These are phyloP conservation scores for Hiodon tergisus DNA, from an alignment of 2,113 vertebrate species.

Conservation along the genomic window DNA sequence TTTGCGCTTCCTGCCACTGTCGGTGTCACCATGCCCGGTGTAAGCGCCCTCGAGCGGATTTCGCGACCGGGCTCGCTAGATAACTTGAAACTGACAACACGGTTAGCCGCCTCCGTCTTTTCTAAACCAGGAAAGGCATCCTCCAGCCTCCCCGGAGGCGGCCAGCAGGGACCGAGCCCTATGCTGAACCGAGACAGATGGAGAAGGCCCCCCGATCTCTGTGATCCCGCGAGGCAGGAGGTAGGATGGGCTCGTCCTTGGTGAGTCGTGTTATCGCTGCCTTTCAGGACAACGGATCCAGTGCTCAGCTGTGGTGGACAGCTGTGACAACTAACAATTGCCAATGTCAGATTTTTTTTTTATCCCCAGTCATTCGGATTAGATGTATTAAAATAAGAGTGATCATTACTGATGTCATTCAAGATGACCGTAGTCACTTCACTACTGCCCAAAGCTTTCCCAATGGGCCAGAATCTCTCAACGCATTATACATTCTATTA, in stretches of 20 bases:
- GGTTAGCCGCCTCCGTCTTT: neutral
- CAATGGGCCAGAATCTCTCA: neutral
- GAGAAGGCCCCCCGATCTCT: neutral
- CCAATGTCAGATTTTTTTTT: too few relatives aligned
- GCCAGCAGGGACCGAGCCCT: neutral
- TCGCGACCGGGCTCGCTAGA: too few relatives aligned
- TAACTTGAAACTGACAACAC: neutral
- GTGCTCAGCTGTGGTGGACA: too few relatives aligned
- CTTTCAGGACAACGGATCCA: neutral
- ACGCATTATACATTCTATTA: too few relatives aligned
- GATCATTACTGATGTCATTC: neutral
- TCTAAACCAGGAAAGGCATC: neutral
- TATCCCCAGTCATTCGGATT: neutral
- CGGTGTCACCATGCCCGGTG: too few relatives aligned
- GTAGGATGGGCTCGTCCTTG: neutral
- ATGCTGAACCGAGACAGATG: neutral
- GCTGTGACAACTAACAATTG: too few relatives aligned
- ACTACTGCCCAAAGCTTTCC: neutral
- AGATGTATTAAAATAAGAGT: neutral
- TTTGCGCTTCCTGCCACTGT: neutral
- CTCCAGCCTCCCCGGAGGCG: neutral
- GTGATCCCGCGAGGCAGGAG: neutral
- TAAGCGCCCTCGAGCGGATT: too few relatives aligned
- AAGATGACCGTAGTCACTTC: constrained; percentile 4
- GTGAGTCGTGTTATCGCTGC: neutral